A percentile compares a stretch with the other conserved stretches of the same genome.
phyloP scores from a whole-genome alignment of 2,888 invertebrate genomes.

The Tachina grossa region DNA sequence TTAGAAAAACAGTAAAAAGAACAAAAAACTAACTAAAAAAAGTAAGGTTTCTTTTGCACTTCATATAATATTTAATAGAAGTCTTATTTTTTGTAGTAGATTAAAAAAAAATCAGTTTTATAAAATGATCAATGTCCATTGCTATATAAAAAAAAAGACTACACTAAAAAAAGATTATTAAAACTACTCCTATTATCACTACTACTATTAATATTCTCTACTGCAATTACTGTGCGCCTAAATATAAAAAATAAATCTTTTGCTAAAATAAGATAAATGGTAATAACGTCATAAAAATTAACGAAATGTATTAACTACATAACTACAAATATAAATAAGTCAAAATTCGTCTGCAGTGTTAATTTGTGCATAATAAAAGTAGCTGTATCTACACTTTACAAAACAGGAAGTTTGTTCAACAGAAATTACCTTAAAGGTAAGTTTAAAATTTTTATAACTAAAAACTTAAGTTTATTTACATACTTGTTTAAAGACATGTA shows the following conservation, averaged over 20 bases:
- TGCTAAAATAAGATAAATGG: slow-evolving; percentile 64
- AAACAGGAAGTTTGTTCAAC: slow-evolving; percentile 42
- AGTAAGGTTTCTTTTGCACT: slow-evolving; percentile 58
- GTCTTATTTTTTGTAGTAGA: slow-evolving; percentile 38
- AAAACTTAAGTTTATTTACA: neutral
- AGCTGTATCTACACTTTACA: slow-evolving; percentile 61
- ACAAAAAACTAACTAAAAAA: slow-evolving; percentile 32
- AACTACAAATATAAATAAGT: slow-evolving; percentile 50
- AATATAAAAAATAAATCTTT: slow-evolving; percentile 51
- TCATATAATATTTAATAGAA: slow-evolving; percentile 30
- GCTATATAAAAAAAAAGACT: slow-evolving; percentile 53
- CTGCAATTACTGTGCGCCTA: slow-evolving; percentile 67
- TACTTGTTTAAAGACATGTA: neutral
- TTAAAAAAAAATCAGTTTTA: slow-evolving; percentile 24
- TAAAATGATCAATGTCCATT: slow-evolving; percentile 21
- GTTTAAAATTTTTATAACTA: slow-evolving; percentile 13
- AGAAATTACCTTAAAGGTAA: slow-evolving; percentile 62
- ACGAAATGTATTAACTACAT: slow-evolving; percentile 56
- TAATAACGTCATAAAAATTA: slow-evolving; percentile 56
- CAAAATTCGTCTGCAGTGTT: slow-evolving; percentile 56
- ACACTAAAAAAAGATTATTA: slow-evolving; percentile 38
- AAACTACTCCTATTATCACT: slow-evolving; percentile 60
- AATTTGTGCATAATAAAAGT: slow-evolving; percentile 61
- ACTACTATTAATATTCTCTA: slow-evolving; percentile 63
- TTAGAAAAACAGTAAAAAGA: slow-evolving; percentile 19